Evolutionary conservation across 64 coral and sea anemone genomes (phyloP).

Genomic region (Actinia equina): DNA sequence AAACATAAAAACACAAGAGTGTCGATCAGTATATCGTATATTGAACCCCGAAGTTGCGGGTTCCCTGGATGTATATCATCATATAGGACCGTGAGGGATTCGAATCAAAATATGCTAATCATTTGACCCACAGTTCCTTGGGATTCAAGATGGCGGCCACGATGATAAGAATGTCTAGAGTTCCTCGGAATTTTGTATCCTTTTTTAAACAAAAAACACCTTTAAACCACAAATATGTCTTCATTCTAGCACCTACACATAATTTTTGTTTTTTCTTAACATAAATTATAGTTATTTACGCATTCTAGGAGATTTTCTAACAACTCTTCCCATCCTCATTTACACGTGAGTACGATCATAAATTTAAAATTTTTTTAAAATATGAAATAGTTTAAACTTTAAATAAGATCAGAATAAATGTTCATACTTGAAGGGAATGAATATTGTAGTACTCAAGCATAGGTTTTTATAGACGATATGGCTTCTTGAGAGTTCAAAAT

Average conservation of each 20-base stretch:
- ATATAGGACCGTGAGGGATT: background rate
- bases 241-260: background rate
- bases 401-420: background rate
- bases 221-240: background rate
- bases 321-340: background rate
- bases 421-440: background rate
- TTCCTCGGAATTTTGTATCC: background rate
- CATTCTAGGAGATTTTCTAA: background rate
- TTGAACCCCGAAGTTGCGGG: no score
- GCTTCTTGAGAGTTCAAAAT: background rate
- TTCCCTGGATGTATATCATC: no score
- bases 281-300: background rate
- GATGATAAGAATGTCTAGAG: background rate
- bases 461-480: background rate
- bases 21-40: no score
- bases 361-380: background rate
- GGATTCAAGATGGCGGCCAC: background rate
- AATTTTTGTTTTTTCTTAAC: slow-evolving; percentile 9
- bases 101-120: no score
- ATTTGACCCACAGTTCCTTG: no score
- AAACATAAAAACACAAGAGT: no score
- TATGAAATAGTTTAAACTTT: background rate
- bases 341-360: slow-evolving; percentile 13
- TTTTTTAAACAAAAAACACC: background rate
- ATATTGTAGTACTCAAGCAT: background rate